Conservation (phyloP, 2,888 invertebrate species). For the Athalia cordata region DNA sequence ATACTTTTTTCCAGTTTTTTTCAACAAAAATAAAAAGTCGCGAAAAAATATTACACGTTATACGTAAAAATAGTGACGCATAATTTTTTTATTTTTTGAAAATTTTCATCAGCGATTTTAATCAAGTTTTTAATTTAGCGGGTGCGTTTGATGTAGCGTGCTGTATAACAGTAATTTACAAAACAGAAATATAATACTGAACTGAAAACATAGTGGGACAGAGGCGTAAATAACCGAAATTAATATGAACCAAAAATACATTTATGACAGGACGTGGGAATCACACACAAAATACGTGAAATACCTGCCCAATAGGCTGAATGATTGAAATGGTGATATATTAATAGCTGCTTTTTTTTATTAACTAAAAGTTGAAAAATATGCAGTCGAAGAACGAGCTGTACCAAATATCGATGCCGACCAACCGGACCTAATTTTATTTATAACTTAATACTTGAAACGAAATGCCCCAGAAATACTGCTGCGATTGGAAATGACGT, state of each 20-base stretch:
- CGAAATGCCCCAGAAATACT: too few relatives aligned
- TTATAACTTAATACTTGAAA: too few relatives aligned
- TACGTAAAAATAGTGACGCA: too few relatives aligned
- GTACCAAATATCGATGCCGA: too few relatives aligned
- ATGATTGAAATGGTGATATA: not conserved
- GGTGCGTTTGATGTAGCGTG: conserved; percentile 37
- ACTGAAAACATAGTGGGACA: conserved; percentile 12
- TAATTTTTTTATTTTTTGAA: not conserved
- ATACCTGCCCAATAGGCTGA: not conserved
- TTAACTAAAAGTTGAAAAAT: not conserved
- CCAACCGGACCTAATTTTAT: too few relatives aligned
- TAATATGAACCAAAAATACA: not conserved
- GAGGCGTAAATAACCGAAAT: conserved; percentile 6
- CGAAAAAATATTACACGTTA: too few relatives aligned
- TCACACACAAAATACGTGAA: conserved; percentile 14
- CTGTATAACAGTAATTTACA: conserved; percentile 28
- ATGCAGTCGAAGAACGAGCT: not conserved
- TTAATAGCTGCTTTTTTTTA: conserved; percentile 10
- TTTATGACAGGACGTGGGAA: conserved; percentile 23
- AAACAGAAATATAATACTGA: conserved; percentile 6
- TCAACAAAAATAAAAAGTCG: not conserved
- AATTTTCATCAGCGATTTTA: not conserved
- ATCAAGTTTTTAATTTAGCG: conserved; percentile 1
- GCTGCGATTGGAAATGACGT: too few relatives aligned
- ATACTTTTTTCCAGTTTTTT: not conserved